Evolutionary conservation across 2,888 invertebrate genomes (phyloP), one percentile per base, ranked within the genome.

Genomic region (Pterobdella sp.): DNA sequence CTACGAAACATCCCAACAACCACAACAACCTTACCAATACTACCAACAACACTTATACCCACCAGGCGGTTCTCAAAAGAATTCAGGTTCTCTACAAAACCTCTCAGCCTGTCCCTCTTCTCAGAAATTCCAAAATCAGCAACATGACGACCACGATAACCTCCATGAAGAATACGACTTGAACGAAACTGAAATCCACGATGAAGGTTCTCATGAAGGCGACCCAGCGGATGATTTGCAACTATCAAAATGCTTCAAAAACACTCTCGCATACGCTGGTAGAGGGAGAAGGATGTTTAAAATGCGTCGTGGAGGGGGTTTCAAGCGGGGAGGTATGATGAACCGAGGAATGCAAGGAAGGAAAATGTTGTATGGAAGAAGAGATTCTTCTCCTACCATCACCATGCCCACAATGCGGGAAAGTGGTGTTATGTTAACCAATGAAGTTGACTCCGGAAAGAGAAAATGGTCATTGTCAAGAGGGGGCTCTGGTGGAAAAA

Each of bases 181-280:
- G 26, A 26, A 56, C 7, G 60, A 56, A 22, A n/a, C 3, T 4
- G 60, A 56, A 14, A 26, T 4, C 3, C n/a, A 26, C 18, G 60
- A 3, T 3, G 60, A 56, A 56, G 60, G 60, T 4, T 4, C 3
- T 3, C 4, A 26, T 3, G 60, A 56, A 56, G n/a, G 60, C 18
- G 60, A 56, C 60, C 60, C n/a, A 3, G 26, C 4, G n/a, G 60
- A 56, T n/a, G 63, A 71, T 1, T 35, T 34, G 18, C 63, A 71
- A 36, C 31, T 71, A 10, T 71, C 71, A 34, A 71, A 52, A 26
- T 71, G 71, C 22, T 71, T 71, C 71, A 71, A 71, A 37, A 71
- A 36, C 71, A 71, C 60, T 32, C 37, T 71, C n/a, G 71, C 71
- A n/a, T 71, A 71, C 26, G 71, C 71, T 18, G 63, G 71, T 26